Evolutionary conservation across 2,888 invertebrate species (phyloP), one percentile per base, ranked within the genome.

Genomic region (Tromatobia lineatoria): DNA sequence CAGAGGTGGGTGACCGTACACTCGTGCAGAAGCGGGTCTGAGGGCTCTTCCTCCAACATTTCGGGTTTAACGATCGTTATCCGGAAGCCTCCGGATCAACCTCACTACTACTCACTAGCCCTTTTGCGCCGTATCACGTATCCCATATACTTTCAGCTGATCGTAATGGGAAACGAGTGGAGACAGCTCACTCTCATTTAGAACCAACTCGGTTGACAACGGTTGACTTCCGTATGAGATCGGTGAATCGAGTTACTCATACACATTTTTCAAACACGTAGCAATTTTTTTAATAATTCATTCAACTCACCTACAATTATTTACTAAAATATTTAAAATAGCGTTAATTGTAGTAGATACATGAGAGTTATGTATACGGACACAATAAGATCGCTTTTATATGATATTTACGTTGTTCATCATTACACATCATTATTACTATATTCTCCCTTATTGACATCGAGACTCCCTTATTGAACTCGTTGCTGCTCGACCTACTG

Each of bases 31-130:
- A 47, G 61, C 45, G 59, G 59, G 59, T 50, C 73, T 61, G 1
- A 61, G 10, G 59, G 29, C 18, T n/a, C 59, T 10, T 52, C 57
- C 77, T 77, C 64, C 77, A 81, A 64, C 77, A 67, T 81, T 81
- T 69, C 73, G 77, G 83, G 73, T 83, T 88, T 85, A 84, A 86
- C 83, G 83, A 87, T 83, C 86, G 85, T 86, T 86, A 85, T 86
- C 83, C 78, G 52, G 59, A 59, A 75, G 69, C 71, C 79, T 71
- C 70, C 18, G 42, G 76, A 64, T 79, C 47, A 25, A 61, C 66
- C 52, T 25, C 50, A 80, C 67, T 64, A 38, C 73, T 42, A 45
- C 71, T 42, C 15, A 38, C 6, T 38, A 38, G 10, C 38, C 10
- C 38, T 38, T 73, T 47, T 52, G n/a, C 57, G 15, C 59, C 59